Evolutionary conservation across 1,140 invertebrate species (phyloP), one percentile per base, ranked within the genome.

Genomic region (Meloidogyne chitwoodi): DNA sequence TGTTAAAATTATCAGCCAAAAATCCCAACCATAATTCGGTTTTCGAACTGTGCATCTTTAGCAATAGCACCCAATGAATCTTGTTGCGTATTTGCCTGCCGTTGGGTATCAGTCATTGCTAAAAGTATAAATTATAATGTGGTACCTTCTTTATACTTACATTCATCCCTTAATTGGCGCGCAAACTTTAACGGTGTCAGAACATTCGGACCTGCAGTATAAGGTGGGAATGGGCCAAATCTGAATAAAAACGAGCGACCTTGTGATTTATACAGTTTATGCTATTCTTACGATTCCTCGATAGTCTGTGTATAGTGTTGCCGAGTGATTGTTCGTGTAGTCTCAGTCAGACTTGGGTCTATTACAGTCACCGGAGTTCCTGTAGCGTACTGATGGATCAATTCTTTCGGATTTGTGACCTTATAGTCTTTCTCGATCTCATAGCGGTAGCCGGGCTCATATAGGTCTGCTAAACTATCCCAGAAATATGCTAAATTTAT

Each of bases 381-480:
- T 34, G 84, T 85, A 22, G 84, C 84, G 61, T 87, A 85, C 62
- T 84, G 84, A 68, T 85, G 84, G 63, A 85, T 85, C 38, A 85
- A 67, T 75, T 85, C 84, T 56, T 78, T 71, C 11, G 84, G 84
- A 74, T 85, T 85, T 16, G 84, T 81, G 29, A 85, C 87, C 31
- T 75, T 74, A 64, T 85, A 86, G 56, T 87, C 83, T 19, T 80
- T 82, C 64, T 81, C 71, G 14, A 83, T 78, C 73, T 83, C 83
- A 69, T 85, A 83, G n/a, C 83, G 72, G 41, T 73, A 76, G 12
- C 82, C 76, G n/a, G 79, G 72, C 65, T 82, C 83, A 70, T 62
- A 56, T 27, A 72, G 64, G 61, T 66, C 68, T 38, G 74, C 76
- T 22, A 85, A 84, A 63, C 79, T 77, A 61, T 79, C 79, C 76